These are phyloP conservation scores for Apamea epomidion DNA, from an alignment of 2,888 invertebrate species.

Conservation along the genomic window DNA sequence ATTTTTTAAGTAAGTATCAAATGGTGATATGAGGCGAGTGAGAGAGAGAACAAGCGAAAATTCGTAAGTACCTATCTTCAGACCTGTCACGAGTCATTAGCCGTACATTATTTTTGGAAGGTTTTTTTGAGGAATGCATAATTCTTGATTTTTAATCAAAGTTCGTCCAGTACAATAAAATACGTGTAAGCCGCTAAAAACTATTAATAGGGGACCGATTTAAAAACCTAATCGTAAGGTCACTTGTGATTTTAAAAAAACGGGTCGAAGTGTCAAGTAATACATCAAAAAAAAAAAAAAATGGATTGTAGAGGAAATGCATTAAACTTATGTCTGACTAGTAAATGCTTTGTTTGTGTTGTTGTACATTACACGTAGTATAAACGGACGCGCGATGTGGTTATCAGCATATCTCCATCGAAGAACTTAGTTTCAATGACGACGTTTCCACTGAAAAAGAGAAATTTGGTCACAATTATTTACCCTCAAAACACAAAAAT, in stretches of 20 bases:
- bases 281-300: constrained; percentile 29
- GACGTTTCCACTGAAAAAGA: constrained; percentile 96
- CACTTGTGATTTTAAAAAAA: constrained; percentile 64
- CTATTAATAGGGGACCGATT: constrained; percentile 30
- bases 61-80: not conserved
- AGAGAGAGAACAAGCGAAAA: not conserved
- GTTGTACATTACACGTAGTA: constrained; percentile 95
- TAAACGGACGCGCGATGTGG: constrained; percentile 98
- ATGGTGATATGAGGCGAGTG: not conserved
- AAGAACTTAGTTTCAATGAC: constrained; percentile 99
- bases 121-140: constrained; percentile 37
- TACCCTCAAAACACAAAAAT: no score
- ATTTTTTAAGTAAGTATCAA: not conserved
- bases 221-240: constrained; percentile 60
- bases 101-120: not conserved
- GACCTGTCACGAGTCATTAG: not conserved
- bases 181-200: constrained; percentile 33
- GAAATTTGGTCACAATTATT: not conserved
- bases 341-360: constrained; percentile 72
- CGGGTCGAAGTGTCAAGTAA: constrained; percentile 14
- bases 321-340: constrained; percentile 73
- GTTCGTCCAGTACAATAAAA: constrained; percentile 1
- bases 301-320: constrained; percentile 53
- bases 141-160: constrained; percentile 9
- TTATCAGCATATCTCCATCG: constrained; percentile 98